Percentiles rank a stretch among this genome's conserved stretches.
Evolutionary conservation across 2,113 vertebrate species (phyloP).

Genomic region (Gallinago paraguaiae): DNA sequence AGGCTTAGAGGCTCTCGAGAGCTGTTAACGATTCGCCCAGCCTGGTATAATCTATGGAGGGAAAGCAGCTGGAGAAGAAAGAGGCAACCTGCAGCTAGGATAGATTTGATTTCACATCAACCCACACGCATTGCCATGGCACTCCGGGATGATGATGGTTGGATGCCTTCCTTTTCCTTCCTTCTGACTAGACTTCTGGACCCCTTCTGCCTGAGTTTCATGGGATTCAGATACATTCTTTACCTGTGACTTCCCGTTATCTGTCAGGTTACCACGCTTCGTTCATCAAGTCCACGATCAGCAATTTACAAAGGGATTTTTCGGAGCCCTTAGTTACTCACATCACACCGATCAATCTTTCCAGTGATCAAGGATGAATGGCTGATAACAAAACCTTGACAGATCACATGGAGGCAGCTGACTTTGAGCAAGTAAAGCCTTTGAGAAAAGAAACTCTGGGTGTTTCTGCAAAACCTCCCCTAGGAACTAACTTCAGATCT

Average conservation of each 20-base stretch:
- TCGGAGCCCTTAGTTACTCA: background rate
- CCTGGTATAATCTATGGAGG: background rate
- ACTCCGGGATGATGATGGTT: rapidly evolving
- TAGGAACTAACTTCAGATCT: background rate
- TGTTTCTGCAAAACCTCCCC: background rate
- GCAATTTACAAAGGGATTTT: background rate
- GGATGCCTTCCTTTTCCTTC: background rate
- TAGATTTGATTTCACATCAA: background rate
- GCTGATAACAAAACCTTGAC: background rate
- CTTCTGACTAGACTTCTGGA: background rate
- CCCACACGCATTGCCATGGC: rapidly evolving
- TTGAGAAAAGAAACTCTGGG: background rate
- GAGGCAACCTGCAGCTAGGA: background rate
- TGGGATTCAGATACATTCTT: background rate
- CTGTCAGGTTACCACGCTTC: background rate
- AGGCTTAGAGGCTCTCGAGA: background rate
- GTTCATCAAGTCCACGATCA: background rate
- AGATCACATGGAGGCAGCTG: background rate
- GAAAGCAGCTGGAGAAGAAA: background rate
- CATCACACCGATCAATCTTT: background rate
- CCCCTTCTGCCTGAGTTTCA: background rate
- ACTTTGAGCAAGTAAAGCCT: background rate
- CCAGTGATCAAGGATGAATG: background rate
- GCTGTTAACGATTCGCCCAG: background rate
- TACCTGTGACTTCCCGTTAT: background rate